Evolutionary conservation across 2,113 vertebrate genomes (phyloP).

Genomic region (Notothenia rossii): DNA sequence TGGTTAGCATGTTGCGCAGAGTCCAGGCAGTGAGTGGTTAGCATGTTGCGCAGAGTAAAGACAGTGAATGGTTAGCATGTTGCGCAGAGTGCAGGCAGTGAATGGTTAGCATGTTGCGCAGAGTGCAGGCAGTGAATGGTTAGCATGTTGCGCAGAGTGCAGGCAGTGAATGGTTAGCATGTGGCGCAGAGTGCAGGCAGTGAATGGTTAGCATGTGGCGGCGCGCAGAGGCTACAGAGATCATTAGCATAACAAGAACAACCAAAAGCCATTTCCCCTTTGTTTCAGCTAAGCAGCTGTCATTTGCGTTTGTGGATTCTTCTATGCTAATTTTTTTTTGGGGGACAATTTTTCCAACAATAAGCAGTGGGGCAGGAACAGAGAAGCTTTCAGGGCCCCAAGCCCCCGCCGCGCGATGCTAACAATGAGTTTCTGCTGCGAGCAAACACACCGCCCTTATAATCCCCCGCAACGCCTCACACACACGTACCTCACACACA

Average conservation of each 20-base stretch:
- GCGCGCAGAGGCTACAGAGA: constrained; percentile 57
- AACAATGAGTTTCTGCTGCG: constrained; percentile 94
- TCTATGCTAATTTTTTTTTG: constrained; percentile 94
- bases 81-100: too few species aligned
- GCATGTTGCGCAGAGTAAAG: too few species aligned
- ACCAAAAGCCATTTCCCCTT: constrained; percentile 90
- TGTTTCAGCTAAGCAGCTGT: constrained; percentile 97
- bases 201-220: constrained; percentile 23
- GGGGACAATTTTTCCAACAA: constrained; percentile 87
- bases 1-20: too few species aligned
- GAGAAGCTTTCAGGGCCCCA: constrained; percentile 94
- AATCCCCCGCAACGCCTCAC: constrained; percentile 50
- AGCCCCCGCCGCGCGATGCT: constrained; percentile 90
- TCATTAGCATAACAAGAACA: constrained; percentile 89
- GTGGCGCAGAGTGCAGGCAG: too few species aligned
- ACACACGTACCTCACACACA: constrained; percentile 73
- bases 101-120: too few species aligned
- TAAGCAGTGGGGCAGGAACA: constrained; percentile 92
- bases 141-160: too few species aligned
- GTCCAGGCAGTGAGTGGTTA: too few species aligned
- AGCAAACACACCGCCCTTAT: constrained; percentile 88
- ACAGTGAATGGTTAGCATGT: too few species aligned
- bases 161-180: too few species aligned
- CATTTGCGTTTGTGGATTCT: constrained; percentile 94
- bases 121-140: too few species aligned